A percentile compares a stretch with the other conserved stretches of the same genome.
phyloP scores from a whole-genome alignment of 2,797 vertebrate species.

The Sebastes minor region DNA sequence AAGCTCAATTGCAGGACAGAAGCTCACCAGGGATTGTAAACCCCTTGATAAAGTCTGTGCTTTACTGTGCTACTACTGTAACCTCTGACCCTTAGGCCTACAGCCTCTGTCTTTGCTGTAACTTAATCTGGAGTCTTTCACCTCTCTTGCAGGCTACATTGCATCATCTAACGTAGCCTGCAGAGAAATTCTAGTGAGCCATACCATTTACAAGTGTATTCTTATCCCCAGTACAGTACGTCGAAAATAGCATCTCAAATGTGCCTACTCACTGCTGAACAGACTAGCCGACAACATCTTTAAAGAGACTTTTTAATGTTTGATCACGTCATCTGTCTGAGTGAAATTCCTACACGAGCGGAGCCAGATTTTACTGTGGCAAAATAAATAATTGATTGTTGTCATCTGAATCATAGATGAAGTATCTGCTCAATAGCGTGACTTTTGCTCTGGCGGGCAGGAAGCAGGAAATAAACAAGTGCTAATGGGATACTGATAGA shows the following conservation, averaged over 20 bases:
- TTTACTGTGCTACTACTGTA: not conserved
- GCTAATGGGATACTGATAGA: not conserved
- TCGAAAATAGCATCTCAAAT: not conserved
- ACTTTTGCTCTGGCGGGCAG: not conserved
- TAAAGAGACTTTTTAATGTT: not conserved
- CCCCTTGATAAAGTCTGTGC: not conserved
- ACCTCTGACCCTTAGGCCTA: not conserved
- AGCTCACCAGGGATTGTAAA: not conserved
- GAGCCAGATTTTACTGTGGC: not conserved
- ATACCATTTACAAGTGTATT: not conserved
- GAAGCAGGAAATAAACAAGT: conserved; percentile 8
- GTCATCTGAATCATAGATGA: conserved; percentile 38
- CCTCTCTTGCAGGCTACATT: not conserved
- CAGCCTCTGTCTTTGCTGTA: not conserved
- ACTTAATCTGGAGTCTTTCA: conserved; percentile 11
- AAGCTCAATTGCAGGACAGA: not conserved
- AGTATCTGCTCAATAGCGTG: not conserved
- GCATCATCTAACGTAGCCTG: not conserved
- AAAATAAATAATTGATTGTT: conserved; percentile 29
- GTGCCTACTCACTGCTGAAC: not conserved
- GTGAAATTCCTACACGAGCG: not conserved
- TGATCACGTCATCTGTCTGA: not conserved
- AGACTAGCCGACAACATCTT: not conserved
- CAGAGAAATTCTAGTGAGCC: not conserved
- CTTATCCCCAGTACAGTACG: not conserved